These are phyloP conservation scores for Brachyalestes nurse DNA, from an alignment of 2,797 vertebrate genomes.

Conservation along the genomic window DNA sequence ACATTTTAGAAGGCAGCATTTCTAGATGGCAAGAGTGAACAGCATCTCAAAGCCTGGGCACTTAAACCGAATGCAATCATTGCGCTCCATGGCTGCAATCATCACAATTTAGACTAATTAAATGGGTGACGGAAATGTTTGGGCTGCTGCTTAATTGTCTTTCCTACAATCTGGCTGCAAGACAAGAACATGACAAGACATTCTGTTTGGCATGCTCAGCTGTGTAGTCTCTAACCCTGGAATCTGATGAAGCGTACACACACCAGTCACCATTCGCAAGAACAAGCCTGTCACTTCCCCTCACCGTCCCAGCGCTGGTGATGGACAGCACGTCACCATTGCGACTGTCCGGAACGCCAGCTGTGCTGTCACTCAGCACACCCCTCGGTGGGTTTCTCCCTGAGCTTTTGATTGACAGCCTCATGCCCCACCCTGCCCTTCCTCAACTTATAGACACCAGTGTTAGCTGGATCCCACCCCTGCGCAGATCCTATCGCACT, in stretches of 20 bases:
- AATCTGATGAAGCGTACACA: conserved; percentile 46
- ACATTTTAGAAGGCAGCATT: not conserved
- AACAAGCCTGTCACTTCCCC: conserved; percentile 38
- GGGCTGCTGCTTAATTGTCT: conserved; percentile 35
- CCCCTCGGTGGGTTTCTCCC: conserved; percentile 34
- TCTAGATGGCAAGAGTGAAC: conserved; percentile 22
- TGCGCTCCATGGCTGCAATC: conserved; percentile 36
- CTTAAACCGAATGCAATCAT: conserved; percentile 41
- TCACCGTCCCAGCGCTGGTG: conserved; percentile 32
- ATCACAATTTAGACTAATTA: conserved; percentile 49
- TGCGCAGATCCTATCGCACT: conserved; percentile 27
- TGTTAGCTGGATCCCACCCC: conserved; percentile 23
- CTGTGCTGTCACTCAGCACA: conserved; percentile 40
- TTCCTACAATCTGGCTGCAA: conserved; percentile 39
- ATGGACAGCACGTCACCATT: conserved; percentile 47
- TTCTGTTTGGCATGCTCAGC: conserved; percentile 17
- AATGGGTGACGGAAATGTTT: conserved; percentile 43
- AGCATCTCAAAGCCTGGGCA: conserved; percentile 22
- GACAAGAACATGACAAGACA: conserved; percentile 38
- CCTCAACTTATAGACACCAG: conserved; percentile 21
- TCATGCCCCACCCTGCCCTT: conserved; percentile 35
- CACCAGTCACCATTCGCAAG: conserved; percentile 16
- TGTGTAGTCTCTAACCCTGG: conserved; percentile 22
- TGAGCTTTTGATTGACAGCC: conserved; percentile 53
- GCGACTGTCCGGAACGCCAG: conserved; percentile 47